Evolutionary conservation across 2,113 vertebrate genomes (phyloP).

Genomic region (Marmota flaviventris): DNA sequence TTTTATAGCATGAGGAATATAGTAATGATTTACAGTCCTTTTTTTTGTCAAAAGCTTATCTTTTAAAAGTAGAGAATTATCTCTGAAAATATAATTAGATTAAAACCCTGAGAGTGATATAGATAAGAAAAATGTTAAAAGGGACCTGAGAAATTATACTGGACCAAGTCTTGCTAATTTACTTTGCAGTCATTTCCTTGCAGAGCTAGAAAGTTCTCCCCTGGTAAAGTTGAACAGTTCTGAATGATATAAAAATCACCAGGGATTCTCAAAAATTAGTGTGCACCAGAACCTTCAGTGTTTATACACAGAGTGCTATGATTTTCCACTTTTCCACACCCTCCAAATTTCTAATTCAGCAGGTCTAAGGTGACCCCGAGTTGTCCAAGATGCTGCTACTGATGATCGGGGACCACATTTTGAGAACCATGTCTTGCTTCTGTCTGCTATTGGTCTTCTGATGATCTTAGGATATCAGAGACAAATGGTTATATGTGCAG

Average conservation of each 20-base stretch:
- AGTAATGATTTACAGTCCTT: neutral
- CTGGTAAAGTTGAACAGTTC: neutral
- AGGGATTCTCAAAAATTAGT: neutral
- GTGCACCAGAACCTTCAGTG: neutral
- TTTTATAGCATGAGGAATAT: neutral
- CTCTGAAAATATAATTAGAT: neutral
- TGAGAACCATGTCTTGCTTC: neutral
- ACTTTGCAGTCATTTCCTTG: neutral
- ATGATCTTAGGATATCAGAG: neutral
- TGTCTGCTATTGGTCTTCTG: neutral
- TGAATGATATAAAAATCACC: neutral
- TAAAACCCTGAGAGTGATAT: neutral
- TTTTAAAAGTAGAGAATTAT: neutral
- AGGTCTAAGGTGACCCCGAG: neutral
- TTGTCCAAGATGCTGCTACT: neutral
- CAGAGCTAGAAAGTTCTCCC: neutral
- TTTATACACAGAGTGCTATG: neutral
- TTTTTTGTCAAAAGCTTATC: neutral
- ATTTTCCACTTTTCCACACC: neutral
- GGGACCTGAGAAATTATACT: neutral
- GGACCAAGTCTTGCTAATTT: neutral
- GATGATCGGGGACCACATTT: neutral
- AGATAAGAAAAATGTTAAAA: neutral
- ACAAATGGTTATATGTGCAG: neutral
- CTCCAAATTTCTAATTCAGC: neutral